A percentile compares a stretch with the other conserved stretches of the same genome.
These are phyloP conservation scores for Scolopax mira DNA, from an alignment of 2,113 vertebrate species.

Conservation along the genomic window DNA sequence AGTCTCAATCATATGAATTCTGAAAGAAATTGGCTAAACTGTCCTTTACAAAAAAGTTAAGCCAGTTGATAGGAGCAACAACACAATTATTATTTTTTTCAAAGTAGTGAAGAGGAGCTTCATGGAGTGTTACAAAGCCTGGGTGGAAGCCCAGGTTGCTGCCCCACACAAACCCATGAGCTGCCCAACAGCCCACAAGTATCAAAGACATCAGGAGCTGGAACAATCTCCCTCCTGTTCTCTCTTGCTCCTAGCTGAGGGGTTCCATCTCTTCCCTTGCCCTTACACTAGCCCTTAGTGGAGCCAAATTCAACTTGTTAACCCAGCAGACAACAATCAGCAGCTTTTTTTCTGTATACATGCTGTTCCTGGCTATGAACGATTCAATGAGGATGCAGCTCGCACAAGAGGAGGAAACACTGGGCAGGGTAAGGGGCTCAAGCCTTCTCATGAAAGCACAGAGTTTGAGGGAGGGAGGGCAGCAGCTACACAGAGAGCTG, in stretches of 20 bases:
- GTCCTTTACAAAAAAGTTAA: not conserved
- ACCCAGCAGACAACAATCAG: not conserved
- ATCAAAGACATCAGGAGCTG: not conserved
- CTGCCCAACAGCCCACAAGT: not conserved
- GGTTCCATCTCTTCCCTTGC: not conserved
- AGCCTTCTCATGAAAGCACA: not conserved
- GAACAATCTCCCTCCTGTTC: not conserved
- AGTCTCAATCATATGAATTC: not conserved
- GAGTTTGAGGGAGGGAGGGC: not conserved
- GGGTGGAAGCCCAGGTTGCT: not conserved
- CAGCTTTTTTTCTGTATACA: not conserved
- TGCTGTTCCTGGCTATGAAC: not conserved
- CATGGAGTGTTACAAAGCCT: not conserved
- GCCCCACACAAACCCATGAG: not conserved
- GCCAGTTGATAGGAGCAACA: not conserved
- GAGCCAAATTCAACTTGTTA: not conserved
- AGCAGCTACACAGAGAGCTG: not conserved
- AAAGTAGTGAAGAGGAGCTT: not conserved
- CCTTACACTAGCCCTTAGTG: not conserved
- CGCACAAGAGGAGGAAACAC: accelerated
- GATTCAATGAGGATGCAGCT: not conserved
- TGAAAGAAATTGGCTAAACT: not conserved
- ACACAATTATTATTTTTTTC: not conserved
- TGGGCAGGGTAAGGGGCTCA: accelerated
- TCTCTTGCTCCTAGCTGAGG: not conserved